Conservation (phyloP, 2,113 vertebrate species). For the Tylochromis polylepis region DNA sequence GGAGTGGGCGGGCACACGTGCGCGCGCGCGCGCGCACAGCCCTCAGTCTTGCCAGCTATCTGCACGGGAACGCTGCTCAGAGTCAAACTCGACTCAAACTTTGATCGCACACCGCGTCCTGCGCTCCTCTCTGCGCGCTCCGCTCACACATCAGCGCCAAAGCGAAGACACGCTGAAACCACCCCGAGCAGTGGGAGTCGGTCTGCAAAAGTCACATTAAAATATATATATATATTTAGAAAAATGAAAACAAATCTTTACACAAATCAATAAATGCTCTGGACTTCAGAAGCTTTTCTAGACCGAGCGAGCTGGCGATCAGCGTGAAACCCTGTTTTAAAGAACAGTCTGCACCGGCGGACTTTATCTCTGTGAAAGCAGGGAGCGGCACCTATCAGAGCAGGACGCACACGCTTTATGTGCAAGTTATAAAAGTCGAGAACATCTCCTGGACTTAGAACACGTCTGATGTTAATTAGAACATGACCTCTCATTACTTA, state of each 20-base stretch:
- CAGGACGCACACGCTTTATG: not conserved
- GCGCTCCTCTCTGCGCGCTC: not conserved
- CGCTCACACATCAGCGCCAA: not conserved
- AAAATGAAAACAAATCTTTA: not conserved
- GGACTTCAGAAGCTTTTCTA: not conserved
- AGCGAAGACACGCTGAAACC: not conserved
- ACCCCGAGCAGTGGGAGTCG: not conserved
- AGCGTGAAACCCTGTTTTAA: not conserved
- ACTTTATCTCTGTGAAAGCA: not conserved
- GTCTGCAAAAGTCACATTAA: not conserved
- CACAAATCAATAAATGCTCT: fast-evolving
- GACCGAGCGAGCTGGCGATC: not conserved
- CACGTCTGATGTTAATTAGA: fast-evolving
- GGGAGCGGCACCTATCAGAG: not conserved
- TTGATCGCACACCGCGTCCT: not conserved
- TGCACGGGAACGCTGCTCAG: not conserved
- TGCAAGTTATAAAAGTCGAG: not conserved
- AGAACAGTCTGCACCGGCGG: not conserved
- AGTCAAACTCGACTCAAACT: not conserved
- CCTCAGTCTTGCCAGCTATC: not conserved
- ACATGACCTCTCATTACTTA: fast-evolving
- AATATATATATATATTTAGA: not conserved
- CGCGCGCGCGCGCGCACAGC: not conserved
- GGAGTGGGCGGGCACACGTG: not conserved
- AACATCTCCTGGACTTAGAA: not conserved